Evolutionary conservation across 2,888 invertebrate genomes (phyloP).

Genomic region (Ornithoptera priamus): DNA sequence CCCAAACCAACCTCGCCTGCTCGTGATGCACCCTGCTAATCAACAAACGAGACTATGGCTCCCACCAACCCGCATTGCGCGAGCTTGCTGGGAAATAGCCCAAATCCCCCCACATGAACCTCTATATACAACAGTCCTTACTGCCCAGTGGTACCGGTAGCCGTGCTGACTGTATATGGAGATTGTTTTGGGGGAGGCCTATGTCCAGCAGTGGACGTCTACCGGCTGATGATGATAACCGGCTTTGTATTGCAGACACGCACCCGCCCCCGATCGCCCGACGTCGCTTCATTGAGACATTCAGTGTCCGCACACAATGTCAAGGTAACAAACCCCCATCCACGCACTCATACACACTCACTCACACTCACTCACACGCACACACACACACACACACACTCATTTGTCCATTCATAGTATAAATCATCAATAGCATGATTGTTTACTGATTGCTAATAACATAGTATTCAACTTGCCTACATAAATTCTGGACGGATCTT

Average conservation of each 20-base stretch:
- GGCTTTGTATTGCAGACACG: constrained; percentile 44
- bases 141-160: no score
- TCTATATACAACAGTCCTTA: no score
- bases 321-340: constrained; percentile 74
- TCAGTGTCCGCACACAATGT: constrained; percentile 86
- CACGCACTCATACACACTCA: background rate
- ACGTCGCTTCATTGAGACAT: constrained; percentile 81
- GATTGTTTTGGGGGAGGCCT: no score
- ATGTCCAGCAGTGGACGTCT: no score
- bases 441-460: background rate
- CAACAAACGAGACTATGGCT: no score
- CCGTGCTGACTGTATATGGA: no score
- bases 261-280: constrained; percentile 53
- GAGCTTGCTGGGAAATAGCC: no score
- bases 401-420: background rate
- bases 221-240: background rate
- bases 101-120: no score
- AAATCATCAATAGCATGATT: background rate
- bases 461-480: background rate
- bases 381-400: background rate
- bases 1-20: no score
- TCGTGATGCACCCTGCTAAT: no score
- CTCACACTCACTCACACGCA: background rate
- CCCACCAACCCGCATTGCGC: no score
- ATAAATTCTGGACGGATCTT: no score